phyloP scores from a whole-genome alignment of 2,113 vertebrate genomes.

The Spea multiplicata region DNA sequence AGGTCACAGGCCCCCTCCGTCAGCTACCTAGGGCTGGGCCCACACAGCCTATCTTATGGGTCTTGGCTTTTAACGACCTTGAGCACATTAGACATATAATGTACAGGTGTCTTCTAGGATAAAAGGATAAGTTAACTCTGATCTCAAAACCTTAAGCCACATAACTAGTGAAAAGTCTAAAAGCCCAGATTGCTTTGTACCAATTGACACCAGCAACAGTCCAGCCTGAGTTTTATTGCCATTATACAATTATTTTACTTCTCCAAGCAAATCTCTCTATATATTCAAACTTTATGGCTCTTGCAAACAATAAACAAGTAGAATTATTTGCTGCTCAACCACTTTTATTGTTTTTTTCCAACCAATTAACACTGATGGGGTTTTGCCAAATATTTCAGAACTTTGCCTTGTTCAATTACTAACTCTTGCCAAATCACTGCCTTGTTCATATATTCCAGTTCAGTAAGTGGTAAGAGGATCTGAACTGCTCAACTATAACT shows the following conservation, averaged over 20 bases:
- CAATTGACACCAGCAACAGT: background rate
- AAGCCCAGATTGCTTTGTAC: background rate
- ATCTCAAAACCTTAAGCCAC: background rate
- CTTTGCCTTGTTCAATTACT: background rate
- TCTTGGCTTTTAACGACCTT: too few relatives aligned
- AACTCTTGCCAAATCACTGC: background rate
- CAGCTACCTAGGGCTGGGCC: too few relatives aligned
- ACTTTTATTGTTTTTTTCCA: slow-evolving; percentile 20
- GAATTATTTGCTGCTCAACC: background rate
- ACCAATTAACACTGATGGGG: background rate
- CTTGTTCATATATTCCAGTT: too few relatives aligned
- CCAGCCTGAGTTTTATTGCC: background rate
- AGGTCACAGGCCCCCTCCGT: too few relatives aligned
- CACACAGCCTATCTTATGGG: too few relatives aligned
- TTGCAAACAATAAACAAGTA: background rate
- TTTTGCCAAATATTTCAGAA: background rate
- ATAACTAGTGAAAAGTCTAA: background rate
- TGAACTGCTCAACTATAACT: too few relatives aligned
- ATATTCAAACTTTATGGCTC: background rate
- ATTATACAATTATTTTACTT: background rate
- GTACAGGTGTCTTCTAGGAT: too few relatives aligned
- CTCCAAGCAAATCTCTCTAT: background rate
- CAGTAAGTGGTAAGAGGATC: too few relatives aligned
- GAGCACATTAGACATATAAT: too few relatives aligned
- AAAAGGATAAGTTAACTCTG: background rate